These are phyloP conservation scores for Venusia cambrica DNA, from an alignment of 2,888 invertebrate species.

Conservation along the genomic window DNA sequence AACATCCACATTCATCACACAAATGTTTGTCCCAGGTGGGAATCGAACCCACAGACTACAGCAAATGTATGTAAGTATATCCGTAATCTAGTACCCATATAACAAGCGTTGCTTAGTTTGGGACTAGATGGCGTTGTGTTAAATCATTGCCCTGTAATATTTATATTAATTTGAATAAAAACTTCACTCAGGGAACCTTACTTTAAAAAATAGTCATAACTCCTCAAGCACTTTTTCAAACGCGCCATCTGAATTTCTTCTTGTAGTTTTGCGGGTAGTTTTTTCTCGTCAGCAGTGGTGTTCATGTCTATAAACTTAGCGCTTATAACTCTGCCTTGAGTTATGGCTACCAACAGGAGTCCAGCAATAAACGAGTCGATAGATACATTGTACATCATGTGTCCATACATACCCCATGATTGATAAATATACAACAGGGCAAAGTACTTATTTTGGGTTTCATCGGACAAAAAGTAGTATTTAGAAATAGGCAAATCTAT, in stretches of 20 bases:
- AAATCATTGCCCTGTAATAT: too few species aligned
- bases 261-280: slow-evolving; percentile 32
- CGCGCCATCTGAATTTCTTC: slow-evolving; percentile 17
- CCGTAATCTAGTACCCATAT: too few species aligned
- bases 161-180: too few species aligned
- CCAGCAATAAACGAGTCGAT: slow-evolving; percentile 58
- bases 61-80: too few species aligned
- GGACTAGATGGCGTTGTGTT: too few species aligned
- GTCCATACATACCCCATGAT: slow-evolving; percentile 53
- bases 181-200: slow-evolving; percentile 33
- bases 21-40: too few species aligned
- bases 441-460: slow-evolving; percentile 45
- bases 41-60: too few species aligned
- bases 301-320: slow-evolving; percentile 45
- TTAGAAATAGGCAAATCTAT: slow-evolving; percentile 56
- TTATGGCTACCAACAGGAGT: slow-evolving; percentile 46
- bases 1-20: too few species aligned
- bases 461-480: slow-evolving; percentile 58
- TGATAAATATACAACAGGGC: slow-evolving; percentile 52
- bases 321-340: slow-evolving; percentile 50
- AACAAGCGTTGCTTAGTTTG: too few species aligned
- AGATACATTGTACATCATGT: slow-evolving; percentile 59
- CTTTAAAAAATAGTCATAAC: slow-evolving; percentile 52
- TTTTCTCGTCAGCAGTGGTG: slow-evolving; percentile 26
- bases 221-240: slow-evolving; percentile 35